Evolutionary conservation across 1,140 invertebrate genomes (phyloP), one percentile per base, ranked within the genome.

Genomic region (Ceratosolen solmsi): DNA sequence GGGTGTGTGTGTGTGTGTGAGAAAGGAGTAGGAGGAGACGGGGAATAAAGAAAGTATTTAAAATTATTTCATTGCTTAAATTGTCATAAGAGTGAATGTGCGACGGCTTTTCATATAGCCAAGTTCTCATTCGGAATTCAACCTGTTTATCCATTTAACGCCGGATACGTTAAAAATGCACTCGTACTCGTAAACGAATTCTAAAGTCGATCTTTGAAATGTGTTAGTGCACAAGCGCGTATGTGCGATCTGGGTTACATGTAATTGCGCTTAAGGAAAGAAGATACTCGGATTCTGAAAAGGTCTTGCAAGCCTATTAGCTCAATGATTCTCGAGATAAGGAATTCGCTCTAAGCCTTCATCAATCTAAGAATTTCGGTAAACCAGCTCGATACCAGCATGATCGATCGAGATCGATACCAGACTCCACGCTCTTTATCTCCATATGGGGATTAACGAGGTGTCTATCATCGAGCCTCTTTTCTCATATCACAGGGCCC

Each of bases 31-130:
- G 41, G 41, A 13, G 41, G 13, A 22, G 51, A 46, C 11, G n/a
- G 38, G 11, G 36, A 56, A 41, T 11, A 51, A 51, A 58, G 78
- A 80, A 80, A 80, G 68, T 63, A 58, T 72, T 73, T 49, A 5
- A 36, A 63, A 60, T 60, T 25, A 33, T 79, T 70, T 36, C 54
- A 79, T 79, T 70, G 54, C 15, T 30, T 11, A 4, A 11, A 33
- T 54, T 36, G 27, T 73, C 25, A 56, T 73, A 54, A 68, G 60
- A 20, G 58, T 7, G 22, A 1, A n/a, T n/a, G 11, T 33, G 27
- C 11, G 2, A 11, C 11, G 27, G 30, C 9, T 30, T 30, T 63
- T 17, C 3, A 5, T 54, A 22, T 54, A 17, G 41, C 51, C 5
- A 54, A 54, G 20, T 22, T 11, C 20, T 46, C 3, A 54, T 54